Percentiles rank a stretch among this genome's conserved stretches.
These are phyloP conservation scores for Cephus sareptanus DNA, from an alignment of 2,888 invertebrate genomes.

Conservation along the genomic window DNA sequence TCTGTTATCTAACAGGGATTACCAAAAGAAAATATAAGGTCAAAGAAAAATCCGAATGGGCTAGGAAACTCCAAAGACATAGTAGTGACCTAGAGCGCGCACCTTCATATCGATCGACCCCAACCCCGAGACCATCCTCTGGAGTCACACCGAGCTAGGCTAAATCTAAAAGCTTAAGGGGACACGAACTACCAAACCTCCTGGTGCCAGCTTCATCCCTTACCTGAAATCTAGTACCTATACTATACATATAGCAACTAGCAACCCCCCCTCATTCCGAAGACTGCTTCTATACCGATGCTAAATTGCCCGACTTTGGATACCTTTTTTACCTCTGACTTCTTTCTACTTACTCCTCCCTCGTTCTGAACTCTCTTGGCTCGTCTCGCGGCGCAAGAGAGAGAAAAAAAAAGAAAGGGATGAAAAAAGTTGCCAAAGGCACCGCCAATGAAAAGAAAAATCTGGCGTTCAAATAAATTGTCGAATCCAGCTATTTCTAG, in stretches of 20 bases:
- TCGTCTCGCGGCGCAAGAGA: not conserved
- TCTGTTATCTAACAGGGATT: not conserved
- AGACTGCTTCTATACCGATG: not conserved
- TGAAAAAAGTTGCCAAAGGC: not conserved
- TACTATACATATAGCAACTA: not conserved
- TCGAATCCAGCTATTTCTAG: not conserved
- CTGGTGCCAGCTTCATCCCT: not conserved
- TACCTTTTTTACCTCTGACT: not conserved
- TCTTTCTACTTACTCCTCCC: not conserved
- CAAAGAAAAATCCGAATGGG: not conserved
- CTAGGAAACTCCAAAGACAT: not conserved
- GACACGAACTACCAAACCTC: constrained; percentile 13
- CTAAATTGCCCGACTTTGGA: not conserved
- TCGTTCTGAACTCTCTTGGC: not conserved
- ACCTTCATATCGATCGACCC: not conserved
- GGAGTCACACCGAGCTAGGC: constrained; percentile 40
- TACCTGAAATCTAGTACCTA: not conserved
- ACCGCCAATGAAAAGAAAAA: not conserved
- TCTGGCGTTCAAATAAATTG: not conserved
- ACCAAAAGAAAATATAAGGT: not conserved
- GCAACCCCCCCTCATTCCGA: not conserved
- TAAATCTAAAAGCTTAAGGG: constrained; percentile 43
- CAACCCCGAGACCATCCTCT: constrained; percentile 16
- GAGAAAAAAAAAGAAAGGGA: not conserved
- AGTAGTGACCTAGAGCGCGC: not conserved